These are phyloP conservation scores for Sebastes minor DNA, from an alignment of 2,797 vertebrate genomes.

Conservation along the genomic window DNA sequence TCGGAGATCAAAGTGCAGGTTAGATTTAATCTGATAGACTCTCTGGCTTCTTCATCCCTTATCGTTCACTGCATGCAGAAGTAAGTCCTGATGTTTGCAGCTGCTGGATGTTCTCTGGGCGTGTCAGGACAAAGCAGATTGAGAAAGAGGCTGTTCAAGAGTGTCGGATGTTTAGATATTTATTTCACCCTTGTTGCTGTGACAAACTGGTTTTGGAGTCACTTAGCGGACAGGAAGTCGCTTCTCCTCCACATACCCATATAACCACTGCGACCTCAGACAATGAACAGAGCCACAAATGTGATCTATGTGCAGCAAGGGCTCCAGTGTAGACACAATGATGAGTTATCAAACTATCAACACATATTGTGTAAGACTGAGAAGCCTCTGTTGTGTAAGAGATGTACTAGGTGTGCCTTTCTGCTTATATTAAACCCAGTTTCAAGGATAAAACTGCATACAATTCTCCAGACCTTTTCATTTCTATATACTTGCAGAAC, in stretches of 20 bases:
- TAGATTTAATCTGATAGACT: background rate
- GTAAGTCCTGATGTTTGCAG: conserved; percentile 31
- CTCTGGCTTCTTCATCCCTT: background rate
- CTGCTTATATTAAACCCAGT: background rate
- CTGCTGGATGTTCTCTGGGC: conserved; percentile 20
- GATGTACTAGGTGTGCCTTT: conserved; percentile 14
- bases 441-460: background rate
- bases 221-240: conserved; percentile 28
- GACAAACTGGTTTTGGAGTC: conserved; percentile 41
- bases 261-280: conserved; percentile 23
- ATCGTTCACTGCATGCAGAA: background rate
- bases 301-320: conserved; percentile 1
- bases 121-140: conserved; percentile 34
- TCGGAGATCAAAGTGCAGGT: background rate
- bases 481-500: background rate
- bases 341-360: conserved; percentile 36
- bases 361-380: conserved; percentile 41
- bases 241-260: conserved; percentile 15
- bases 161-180: conserved; percentile 37
- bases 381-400: conserved; percentile 33
- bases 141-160: conserved; percentile 26
- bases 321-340: conserved; percentile 12
- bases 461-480: background rate
- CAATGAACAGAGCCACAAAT: conserved; percentile 33
- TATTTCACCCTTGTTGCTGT: conserved; percentile 10